Evolutionary conservation across 2,888 invertebrate genomes (phyloP), one percentile per base, ranked within the genome.

Genomic region (Lasiommata megera): DNA sequence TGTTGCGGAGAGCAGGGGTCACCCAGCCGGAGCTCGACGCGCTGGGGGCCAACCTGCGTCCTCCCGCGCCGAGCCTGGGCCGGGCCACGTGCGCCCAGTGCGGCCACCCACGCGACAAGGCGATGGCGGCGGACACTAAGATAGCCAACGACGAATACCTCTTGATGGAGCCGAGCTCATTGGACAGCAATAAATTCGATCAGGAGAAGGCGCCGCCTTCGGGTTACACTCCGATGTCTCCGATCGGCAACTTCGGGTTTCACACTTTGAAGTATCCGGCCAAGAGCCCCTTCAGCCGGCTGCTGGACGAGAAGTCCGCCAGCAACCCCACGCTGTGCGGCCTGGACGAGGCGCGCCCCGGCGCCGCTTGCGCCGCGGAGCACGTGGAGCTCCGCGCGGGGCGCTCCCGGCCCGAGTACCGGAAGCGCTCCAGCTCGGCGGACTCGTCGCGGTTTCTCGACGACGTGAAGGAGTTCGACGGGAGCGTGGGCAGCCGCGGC

Each of bases 201-300:
- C 74, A 68, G 36, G 71, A 70, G 9, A 76, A 72, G 38, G 64
- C 71, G 0, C 67, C 73, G 1, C 78, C 77, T 0, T 74, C 93
- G 0, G 94, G 93, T 0, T 95, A 95, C 71, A 89, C 95, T n/a
- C 94, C 95, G 2, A 95, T 95, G 95, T 94, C 94, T 2, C 95
- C 95, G 0, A 92, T 93, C 1, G 86, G 92, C 18, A 89, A 88
- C 3, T 86, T 84, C 54, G 77, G 90, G 2, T 83, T 91, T 40
- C 76, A 80, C 60, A 77, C 82, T 5, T 62, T 84, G n/a, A 87
- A 86, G 58, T 76, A 81, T 61, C 82, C 86, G 1, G 71, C 84
- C 2, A 73, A 70, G 46, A 79, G 75, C 58, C 76, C 80, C 0
- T 72, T 75, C 14, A 73, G 69, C 36, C 60, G 79, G 74, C 77